These are phyloP conservation scores for Hipparchia semele DNA, from an alignment of 2,888 invertebrate species.

Conservation along the genomic window DNA sequence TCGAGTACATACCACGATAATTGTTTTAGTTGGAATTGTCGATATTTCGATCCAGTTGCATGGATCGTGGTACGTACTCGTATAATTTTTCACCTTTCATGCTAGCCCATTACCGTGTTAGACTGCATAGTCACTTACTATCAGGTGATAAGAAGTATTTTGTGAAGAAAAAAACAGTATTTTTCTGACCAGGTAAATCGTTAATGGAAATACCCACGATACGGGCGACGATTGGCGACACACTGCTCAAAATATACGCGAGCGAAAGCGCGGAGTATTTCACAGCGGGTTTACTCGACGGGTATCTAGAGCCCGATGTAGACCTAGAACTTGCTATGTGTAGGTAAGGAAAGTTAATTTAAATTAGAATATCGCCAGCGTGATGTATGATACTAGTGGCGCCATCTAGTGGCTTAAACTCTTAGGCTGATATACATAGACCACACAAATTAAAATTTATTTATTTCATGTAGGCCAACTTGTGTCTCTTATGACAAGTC, in stretches of 20 bases:
- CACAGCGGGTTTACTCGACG: constrained; percentile 91
- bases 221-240: constrained; percentile 78
- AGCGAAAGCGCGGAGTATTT: constrained; percentile 94
- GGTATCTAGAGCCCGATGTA: constrained; percentile 89
- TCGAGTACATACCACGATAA: no score
- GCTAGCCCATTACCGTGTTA: no score
- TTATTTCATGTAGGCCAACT: no score
- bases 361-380: neutral
- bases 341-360: constrained; percentile 77
- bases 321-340: constrained; percentile 91
- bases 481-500: no score
- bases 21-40: no score
- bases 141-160: no score
- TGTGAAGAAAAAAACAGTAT: neutral
- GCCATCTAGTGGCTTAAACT: neutral
- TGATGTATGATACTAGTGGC: neutral
- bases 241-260: constrained; percentile 88
- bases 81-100: no score
- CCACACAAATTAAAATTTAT: no score
- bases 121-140: no score
- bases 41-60: no score
- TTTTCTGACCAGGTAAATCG: constrained; percentile 57
- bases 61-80: no score
- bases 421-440: no score
- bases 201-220: constrained; percentile 60